Evolutionary conservation across 2,113 vertebrate genomes (phyloP), one percentile per base, ranked within the genome.

Genomic region (Ceratotherium simum): DNA sequence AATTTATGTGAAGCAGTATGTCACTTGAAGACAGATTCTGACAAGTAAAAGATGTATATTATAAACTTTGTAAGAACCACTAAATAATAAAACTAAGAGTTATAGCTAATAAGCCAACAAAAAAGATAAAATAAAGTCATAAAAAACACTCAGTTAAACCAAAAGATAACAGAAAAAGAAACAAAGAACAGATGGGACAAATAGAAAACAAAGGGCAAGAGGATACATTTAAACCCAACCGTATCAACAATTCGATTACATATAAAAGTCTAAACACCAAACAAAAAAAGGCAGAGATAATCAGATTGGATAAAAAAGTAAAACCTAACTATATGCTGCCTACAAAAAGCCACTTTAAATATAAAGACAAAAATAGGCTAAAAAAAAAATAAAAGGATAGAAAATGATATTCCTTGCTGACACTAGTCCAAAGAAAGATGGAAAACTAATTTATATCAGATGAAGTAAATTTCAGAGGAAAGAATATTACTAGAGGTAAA

Each of bases 171-270:
- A 75, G 42, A 65, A 90, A 79, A 79, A 65, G 33, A 5, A 92
- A 42, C 17, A 84, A 64, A 73, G 7, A 73, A 92, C 23, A 62
- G 33, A 62, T 62, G 23, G 4, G 39, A 73, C 39, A 62, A 81
- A 75, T 75, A 92, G 67, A 64, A 92, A 83, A 92, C 67, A 91
- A 33, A 91, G 46, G 51, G 21, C 12, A 62, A 92, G 33, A 73
- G 51, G 39, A 58, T 2, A 92, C 67, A 73, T n/a, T 51, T 73
- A 64, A 92, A 73, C 67, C 23, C 56, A 72, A 46, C 21, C 31
- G 33, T 60, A 91, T 27, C 23, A 81, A 72, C 27, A 92, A 83
- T 73, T 58, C 73, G 42, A 65, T 75, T 64, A 84, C 13, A 73
- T 60, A 23, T 75, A 75, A 84, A 79, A 39, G 42, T 51, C 70